phyloP scores from a whole-genome alignment of 2,113 vertebrate genomes.

The Catharus minimus region DNA sequence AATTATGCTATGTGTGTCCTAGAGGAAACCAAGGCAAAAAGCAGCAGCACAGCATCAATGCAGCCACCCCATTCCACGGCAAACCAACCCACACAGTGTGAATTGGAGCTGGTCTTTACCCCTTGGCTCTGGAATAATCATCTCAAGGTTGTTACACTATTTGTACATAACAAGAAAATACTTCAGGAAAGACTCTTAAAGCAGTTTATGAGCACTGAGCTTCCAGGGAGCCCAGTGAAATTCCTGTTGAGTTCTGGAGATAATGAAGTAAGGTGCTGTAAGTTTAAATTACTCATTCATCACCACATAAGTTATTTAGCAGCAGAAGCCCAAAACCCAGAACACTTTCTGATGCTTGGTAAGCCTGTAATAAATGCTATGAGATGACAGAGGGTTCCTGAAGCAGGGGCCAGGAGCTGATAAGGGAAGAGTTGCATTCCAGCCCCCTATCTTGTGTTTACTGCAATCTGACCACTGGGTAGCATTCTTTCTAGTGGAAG shows the following conservation, averaged over 20 bases:
- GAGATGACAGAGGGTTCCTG: conserved; percentile 1
- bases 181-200: background rate
- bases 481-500: conserved; percentile 33
- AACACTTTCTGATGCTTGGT: background rate
- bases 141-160: background rate
- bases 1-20: fast-evolving
- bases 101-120: background rate
- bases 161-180: background rate
- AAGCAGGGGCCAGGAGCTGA: background rate
- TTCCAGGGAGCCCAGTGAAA: background rate
- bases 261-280: conserved; percentile 2
- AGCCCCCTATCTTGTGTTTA: background rate
- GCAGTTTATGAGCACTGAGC: background rate
- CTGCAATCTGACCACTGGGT: background rate
- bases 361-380: background rate
- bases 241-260: background rate
- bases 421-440: conserved; percentile 30
- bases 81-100: background rate
- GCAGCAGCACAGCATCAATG: background rate
- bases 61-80: background rate
- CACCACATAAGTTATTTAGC: background rate
- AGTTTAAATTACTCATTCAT: conserved; percentile 11
- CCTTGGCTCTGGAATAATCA: background rate
- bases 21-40: background rate
- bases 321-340: conserved; percentile 8